Conservation (phyloP, 2,113 vertebrate genomes). For the Pterocles burchelli region DNA sequence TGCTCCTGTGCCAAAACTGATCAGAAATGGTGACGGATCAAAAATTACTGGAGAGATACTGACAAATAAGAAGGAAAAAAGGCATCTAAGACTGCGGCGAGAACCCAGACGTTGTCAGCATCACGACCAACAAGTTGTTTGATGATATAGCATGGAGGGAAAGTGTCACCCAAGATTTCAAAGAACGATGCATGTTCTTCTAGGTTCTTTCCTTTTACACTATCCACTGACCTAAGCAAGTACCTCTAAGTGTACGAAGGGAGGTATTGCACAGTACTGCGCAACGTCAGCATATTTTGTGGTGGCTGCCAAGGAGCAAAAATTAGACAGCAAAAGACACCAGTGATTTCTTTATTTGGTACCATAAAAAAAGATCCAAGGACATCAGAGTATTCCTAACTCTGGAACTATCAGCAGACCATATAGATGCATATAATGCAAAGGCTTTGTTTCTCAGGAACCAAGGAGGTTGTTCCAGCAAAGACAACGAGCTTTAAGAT, state of each 20-base stretch:
- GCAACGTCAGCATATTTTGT: background rate
- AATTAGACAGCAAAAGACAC: background rate
- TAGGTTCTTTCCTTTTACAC: background rate
- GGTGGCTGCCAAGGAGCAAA: background rate
- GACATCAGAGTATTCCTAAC: background rate
- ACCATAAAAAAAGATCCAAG: background rate
- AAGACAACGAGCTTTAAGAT: background rate
- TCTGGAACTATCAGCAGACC: background rate
- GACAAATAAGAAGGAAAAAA: background rate
- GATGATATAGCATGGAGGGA: background rate
- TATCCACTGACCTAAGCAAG: background rate
- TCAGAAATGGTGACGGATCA: background rate
- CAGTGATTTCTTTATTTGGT: background rate
- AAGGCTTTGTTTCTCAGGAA: background rate
- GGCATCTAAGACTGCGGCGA: background rate
- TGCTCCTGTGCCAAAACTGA: background rate
- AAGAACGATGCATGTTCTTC: background rate
- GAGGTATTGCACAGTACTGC: background rate
- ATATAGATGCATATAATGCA: rapidly evolving
- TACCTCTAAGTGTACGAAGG: rapidly evolving
- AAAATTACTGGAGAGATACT: background rate
- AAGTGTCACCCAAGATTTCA: background rate
- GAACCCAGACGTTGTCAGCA: background rate
- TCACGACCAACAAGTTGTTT: background rate
- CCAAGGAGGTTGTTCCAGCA: rapidly evolving